Conservation (phyloP, 2,797 vertebrate genomes). For the Sphenopsis melanotis region DNA sequence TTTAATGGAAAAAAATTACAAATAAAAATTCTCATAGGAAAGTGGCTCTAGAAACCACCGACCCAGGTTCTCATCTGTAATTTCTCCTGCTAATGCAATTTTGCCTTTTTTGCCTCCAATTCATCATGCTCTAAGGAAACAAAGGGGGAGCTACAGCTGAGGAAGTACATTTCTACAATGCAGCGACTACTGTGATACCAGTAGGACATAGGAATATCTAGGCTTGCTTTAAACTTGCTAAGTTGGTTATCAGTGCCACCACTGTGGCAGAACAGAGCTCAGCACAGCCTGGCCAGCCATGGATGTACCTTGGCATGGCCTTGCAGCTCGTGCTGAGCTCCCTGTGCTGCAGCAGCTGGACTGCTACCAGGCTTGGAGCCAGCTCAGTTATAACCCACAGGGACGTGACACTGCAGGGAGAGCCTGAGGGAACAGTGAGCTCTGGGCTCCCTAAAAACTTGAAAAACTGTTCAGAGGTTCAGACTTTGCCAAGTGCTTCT, state of each 20-base stretch:
- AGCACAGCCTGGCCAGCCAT: conserved; percentile 16
- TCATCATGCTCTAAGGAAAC: background rate
- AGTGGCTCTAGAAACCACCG: conserved; percentile 31
- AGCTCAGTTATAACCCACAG: background rate
- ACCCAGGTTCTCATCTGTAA: background rate
- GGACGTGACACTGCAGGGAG: background rate
- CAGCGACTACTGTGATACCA: conserved; percentile 11
- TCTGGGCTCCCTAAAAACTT: conserved; percentile 50
- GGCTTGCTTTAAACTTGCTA: conserved; percentile 34
- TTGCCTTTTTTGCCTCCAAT: background rate
- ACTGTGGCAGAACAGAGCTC: conserved; percentile 17
- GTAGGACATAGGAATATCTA: background rate
- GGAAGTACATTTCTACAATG: background rate
- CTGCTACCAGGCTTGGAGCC: conserved; percentile 18
- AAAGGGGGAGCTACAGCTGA: background rate
- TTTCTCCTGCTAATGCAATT: background rate
- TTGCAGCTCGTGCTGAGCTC: conserved; percentile 19
- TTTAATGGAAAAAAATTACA: conserved; percentile 26
- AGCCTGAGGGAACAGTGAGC: background rate
- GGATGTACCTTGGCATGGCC: background rate
- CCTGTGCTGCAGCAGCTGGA: conserved; percentile 59
- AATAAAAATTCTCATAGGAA: conserved; percentile 14
- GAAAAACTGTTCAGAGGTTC: conserved; percentile 43
- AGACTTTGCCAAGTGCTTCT: conserved; percentile 4
- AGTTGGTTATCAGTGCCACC: background rate